Base-by-base conservation (phyloP, 2,113 vertebrate species). In the Leptobrachium leishanense region DNA sequence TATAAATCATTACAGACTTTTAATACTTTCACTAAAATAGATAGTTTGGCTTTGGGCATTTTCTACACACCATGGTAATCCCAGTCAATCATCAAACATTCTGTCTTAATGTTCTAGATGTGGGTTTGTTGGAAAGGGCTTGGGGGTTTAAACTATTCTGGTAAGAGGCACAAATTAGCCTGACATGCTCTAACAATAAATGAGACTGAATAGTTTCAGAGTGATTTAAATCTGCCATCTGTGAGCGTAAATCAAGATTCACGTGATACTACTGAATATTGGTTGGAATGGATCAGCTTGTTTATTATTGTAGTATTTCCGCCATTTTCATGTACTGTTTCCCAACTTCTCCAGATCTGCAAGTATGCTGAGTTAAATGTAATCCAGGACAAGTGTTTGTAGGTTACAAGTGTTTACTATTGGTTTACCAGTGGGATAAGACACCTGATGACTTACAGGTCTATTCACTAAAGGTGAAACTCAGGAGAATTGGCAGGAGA, bases 381-480 rank as follows among this genome's bases (percentile, higher is more conserved):
- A 77, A 77, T 77, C 76, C 70, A 67, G 67, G 70, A 66, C 67
- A 77, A 70, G 70, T 70, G 67, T 77, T 41, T 57, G 50, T 77
- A 55, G 42, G 67, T 70, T 71, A 70, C 41, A 62, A 55, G 57
- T 77, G 76, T 70, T 68, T 76, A 69, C 66, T 59, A 20, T 57
- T 10, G 65, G 65, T 65, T 68, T 68, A 67, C 40, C 75, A 13
- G 40, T 15, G 43, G 54, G 55, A 68, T 68, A 76, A 54, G 40
- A 40, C 9, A 53, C 50, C 53, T 43, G 5, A 12, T 57, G 39
- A 59, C 15, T 57, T 76, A 57, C 20, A 31, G 20, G 20, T 31
- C 20, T 31, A 31, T 31, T 31, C 20, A 31, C 20, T 31, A 31
- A 31, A 31, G 20, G 20, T 31, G 20, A 31, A 31, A 31, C 20